Conservation (phyloP, 2,113 vertebrate genomes). For the Nothoprocta pentlandii region DNA sequence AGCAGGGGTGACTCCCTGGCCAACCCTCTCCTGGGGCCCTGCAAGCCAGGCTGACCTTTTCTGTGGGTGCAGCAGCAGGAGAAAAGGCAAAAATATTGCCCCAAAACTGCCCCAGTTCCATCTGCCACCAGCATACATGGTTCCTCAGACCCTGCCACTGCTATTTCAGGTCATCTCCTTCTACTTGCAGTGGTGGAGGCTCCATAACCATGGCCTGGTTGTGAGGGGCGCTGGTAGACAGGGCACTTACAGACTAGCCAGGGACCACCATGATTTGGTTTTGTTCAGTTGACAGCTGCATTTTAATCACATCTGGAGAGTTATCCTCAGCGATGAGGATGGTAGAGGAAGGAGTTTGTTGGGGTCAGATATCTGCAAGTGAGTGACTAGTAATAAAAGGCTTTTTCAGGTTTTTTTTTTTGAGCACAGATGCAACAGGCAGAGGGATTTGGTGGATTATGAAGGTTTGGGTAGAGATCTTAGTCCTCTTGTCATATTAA, state of each 20-base stretch:
- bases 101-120: background rate
- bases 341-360: background rate
- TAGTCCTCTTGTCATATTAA: background rate
- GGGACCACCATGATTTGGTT: background rate
- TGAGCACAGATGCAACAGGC: background rate
- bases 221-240: background rate
- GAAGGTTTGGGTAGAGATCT: background rate
- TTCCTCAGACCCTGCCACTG: background rate
- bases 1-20: background rate
- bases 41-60: background rate
- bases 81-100: background rate
- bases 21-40: background rate
- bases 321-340: background rate
- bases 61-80: too few species aligned
- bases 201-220: background rate
- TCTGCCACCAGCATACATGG: background rate
- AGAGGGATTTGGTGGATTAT: background rate
- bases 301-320: background rate
- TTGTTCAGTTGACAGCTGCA: background rate
- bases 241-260: background rate
- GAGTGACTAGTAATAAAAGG: background rate
- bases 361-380: background rate
- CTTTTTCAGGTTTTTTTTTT: background rate
- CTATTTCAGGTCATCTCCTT: background rate
- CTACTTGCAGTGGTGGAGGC: background rate